Evolutionary conservation across 2,888 invertebrate species (phyloP), one percentile per base, ranked within the genome.

Genomic region (Phymatocera aterrima): DNA sequence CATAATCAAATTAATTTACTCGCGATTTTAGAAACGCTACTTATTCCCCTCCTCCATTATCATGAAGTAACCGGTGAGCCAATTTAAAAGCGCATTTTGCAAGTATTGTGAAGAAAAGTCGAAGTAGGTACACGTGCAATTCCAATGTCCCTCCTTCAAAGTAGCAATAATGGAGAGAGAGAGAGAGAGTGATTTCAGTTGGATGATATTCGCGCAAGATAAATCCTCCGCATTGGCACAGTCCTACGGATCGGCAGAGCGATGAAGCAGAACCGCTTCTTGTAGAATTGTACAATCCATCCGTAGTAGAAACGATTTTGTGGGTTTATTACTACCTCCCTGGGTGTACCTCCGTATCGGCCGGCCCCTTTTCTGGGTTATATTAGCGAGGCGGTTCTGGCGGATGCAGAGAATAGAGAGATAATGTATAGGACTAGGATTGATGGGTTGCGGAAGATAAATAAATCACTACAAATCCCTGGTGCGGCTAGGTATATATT

Each of bases 1-100:
- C 81, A 83, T 84, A 84, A 85, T 85, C 82, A 85, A 86, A 85
- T 86, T 85, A 84, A 85, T 82, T 83, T 80, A 48, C 28, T 75
- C 28, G 31, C 72, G 48, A n/a, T 24, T 60, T 72, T 51, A 10
- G 51, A 31, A 72, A 72, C 31, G 15, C 43, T 21, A n/a, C 61
- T 61, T 34, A 6, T 8, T 2, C 24, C n/a, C 28, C 57, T 46
- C 21, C 57, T 12, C 8, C 6, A 57, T 57, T 10, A 8, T 24
- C 57, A 1, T 6, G 15, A 8, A 64, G 18, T 10, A 37, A 37
- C 21, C 64, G 10, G 34, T 12, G 5, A n/a, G 64, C 28, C 57
- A 15, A 8, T 57, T 12, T 28, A 0, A 8, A 4, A 28, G 15
- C 5, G 3, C 28, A 57, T 28, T 57, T 57, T 28, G n/a, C n/a